These are phyloP conservation scores for Sussaba pulchella DNA, from an alignment of 2,888 invertebrate genomes.

Conservation along the genomic window DNA sequence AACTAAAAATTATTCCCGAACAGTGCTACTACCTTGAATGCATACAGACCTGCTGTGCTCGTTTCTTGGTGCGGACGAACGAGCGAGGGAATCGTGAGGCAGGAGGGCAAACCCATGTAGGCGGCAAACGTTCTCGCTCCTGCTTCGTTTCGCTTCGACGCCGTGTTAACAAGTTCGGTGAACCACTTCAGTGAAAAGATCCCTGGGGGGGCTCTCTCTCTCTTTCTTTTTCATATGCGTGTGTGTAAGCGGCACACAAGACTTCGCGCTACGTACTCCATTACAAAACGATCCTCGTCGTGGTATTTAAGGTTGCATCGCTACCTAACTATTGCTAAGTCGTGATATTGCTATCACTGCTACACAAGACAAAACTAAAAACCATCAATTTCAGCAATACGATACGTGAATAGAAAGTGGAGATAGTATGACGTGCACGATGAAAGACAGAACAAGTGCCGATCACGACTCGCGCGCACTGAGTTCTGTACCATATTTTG, in stretches of 20 bases:
- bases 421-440: neutral
- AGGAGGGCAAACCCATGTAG: constrained; percentile 12
- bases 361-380: neutral
- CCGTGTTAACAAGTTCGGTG: constrained; percentile 42
- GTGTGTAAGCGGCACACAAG: constrained; percentile 26
- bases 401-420: neutral
- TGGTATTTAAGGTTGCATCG: neutral
- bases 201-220: constrained; percentile 9
- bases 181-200: constrained; percentile 32
- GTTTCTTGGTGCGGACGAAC: constrained; percentile 11
- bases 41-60: constrained; percentile 10
- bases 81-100: constrained; percentile 17
- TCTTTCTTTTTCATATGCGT: constrained; percentile 43
- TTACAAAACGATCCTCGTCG: constrained; percentile 2
- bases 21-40: constrained; percentile 11
- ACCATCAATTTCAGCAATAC: neutral
- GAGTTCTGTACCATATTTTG: too few species aligned
- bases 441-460: too few species aligned
- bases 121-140: constrained; percentile 30
- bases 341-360: neutral
- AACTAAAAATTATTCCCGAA: neutral
- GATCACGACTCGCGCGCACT: too few species aligned
- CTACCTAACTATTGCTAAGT: neutral
- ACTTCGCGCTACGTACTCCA: constrained; percentile 13
- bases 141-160: constrained; percentile 42